These are phyloP conservation scores for Chrysolina oricalcia DNA, from an alignment of 2,888 invertebrate species.

Conservation along the genomic window DNA sequence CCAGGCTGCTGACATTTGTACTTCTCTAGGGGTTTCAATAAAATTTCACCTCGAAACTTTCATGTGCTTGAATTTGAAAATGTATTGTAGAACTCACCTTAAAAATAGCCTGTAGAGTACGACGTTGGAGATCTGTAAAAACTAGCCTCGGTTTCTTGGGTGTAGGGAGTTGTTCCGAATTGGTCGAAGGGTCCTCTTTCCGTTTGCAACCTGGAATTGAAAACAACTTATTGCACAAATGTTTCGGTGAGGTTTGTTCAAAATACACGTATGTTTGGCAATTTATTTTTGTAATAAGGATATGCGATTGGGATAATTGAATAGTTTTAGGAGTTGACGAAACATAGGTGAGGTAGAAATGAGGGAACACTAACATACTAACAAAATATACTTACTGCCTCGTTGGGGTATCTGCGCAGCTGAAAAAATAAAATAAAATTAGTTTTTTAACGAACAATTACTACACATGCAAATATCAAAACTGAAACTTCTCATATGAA, in stretches of 20 bases:
- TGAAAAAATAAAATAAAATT: conserved; percentile 76
- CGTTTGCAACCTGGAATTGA: conserved; percentile 87
- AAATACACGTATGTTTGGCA: not conserved
- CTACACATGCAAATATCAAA: not conserved
- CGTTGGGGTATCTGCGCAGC: conserved; percentile 92
- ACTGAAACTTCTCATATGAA: not conserved
- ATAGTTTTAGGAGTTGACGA: no score
- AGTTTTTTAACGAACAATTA: conserved; percentile 10
- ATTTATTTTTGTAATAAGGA: not conserved
- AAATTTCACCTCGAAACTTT: not conserved
- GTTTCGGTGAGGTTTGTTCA: not conserved
- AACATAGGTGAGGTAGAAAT: no score
- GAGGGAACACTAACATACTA: not conserved
- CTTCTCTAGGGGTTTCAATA: not conserved
- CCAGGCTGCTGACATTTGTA: not conserved
- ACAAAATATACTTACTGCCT: conserved; percentile 84
- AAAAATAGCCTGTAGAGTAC: conserved; percentile 99
- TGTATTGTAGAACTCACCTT: conserved; percentile 78
- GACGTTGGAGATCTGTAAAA: conserved; percentile 99
- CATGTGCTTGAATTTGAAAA: not conserved
- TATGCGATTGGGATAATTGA: no score
- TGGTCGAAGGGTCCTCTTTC: conserved; percentile 91
- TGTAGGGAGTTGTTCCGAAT: conserved; percentile 87
- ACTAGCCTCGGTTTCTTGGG: conserved; percentile 99
- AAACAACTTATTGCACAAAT: conserved; percentile 9